Evolutionary conservation across 2,888 invertebrate genomes (phyloP), one percentile per base, ranked within the genome.

Genomic region (Pterostichus niger): DNA sequence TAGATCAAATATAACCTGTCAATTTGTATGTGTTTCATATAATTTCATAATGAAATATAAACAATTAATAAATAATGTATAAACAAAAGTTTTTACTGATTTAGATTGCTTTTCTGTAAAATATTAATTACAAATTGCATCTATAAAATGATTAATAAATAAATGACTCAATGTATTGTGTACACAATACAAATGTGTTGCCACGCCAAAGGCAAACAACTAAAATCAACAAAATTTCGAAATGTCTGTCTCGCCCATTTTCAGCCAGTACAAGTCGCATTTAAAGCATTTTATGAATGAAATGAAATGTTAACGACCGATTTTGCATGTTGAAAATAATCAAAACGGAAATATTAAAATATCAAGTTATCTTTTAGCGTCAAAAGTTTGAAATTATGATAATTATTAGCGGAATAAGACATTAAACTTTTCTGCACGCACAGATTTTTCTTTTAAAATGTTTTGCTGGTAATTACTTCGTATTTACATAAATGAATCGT

Each of bases 401-500:
- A 59, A 54, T 59, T 59, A 33, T 59, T 31, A 31, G 4, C 59
- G 31, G 59, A 59, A 59, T 59, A 11, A 35, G 13, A 33, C 24
- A 61, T 61, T 33, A 33, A 49, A 49, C 49, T 4, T 0, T 49
- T 49, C 49, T 49, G 49, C 49, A 49, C 49, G 49, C 49, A 49
- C 49, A n/a, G 49, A 49, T 49, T 35, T 64, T 33, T 64, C 13
- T 31, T 64, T 64, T 24, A 13, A 64, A 64, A 33, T 31, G 64
- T 64, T 64, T 35, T n/a, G 7, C 13, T 33, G 64, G 10, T 49
- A 64, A n/a, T 64, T 64, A 56, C 56, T 56, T 9, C 56, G 56
- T 56, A 64, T 64, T 64, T 64, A 64, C 64, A 64, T 64, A 64
- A 64, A 64, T 64, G 64, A 64, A 64, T 64, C 64, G 31, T 64